phyloP scores from a whole-genome alignment of 1,140 invertebrate genomes.

The Ostrea edulis region DNA sequence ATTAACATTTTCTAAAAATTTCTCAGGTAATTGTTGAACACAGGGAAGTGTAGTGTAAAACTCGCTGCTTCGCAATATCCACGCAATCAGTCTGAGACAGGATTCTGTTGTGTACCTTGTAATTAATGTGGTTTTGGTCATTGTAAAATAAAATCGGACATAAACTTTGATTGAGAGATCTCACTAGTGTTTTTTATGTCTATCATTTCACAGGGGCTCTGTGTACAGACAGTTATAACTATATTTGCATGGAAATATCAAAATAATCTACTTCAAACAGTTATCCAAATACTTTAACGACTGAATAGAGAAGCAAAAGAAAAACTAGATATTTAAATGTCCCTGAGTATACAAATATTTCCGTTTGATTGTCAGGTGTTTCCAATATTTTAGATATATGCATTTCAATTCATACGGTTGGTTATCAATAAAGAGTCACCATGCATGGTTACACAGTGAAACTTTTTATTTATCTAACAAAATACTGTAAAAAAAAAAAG shows the following conservation, averaged over 20 bases:
- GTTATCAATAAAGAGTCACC: neutral
- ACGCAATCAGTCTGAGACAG: neutral
- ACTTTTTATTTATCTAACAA: neutral
- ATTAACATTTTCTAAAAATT: neutral
- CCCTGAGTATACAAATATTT: neutral
- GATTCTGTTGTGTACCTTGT: neutral
- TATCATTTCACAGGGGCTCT: neutral
- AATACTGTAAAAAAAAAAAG: neutral
- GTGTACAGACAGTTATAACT: neutral
- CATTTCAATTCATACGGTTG: neutral
- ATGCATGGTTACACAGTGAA: neutral
- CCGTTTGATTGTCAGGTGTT: conserved; percentile 29
- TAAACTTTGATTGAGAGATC: no score
- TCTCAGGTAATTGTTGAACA: neutral
- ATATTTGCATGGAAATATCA: neutral
- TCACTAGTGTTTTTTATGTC: no score
- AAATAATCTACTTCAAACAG: conserved; percentile 30
- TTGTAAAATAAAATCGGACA: no score
- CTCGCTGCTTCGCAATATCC: no score
- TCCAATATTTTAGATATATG: neutral
- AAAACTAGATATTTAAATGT: conserved; percentile 8
- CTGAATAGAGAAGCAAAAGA: neutral
- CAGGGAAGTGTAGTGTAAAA: neutral
- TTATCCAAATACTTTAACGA: conserved; percentile 15
- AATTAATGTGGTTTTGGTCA: neutral